Evolutionary conservation across 2,113 vertebrate species (phyloP).

Genomic region (Phyllostomus discolor): DNA sequence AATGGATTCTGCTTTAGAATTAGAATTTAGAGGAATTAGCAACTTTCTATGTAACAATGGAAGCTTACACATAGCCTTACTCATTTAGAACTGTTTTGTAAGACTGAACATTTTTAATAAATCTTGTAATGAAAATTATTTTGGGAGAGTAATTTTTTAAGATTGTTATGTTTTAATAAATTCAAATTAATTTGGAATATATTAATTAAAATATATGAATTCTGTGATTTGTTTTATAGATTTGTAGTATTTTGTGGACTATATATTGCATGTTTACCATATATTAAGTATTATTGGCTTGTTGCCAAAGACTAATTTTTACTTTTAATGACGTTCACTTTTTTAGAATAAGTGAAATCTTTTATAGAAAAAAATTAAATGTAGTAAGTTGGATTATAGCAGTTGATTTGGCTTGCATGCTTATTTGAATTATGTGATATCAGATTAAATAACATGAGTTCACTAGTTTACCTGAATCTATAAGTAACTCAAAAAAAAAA

Average conservation of each 20-base stretch:
- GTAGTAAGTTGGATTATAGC: neutral
- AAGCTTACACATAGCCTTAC: neutral
- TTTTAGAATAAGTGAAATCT: neutral
- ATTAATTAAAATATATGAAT: neutral
- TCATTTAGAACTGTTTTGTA: neutral
- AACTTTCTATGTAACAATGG: neutral
- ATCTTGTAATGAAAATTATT: neutral
- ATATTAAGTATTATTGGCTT: neutral
- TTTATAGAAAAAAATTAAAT: neutral
- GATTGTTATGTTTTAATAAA: neutral
- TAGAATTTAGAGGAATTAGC: neutral
- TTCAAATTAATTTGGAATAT: neutral
- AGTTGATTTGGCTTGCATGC: neutral
- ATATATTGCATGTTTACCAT: neutral
- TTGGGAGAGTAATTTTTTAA: neutral
- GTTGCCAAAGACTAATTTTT: neutral
- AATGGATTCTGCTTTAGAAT: neutral
- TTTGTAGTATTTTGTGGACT: neutral
- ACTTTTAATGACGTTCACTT: neutral
- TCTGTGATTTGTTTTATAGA: neutral
- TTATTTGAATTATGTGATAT: neutral
- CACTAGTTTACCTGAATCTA: neutral
- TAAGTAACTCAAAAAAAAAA: neutral
- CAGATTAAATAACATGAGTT: conserved; percentile 5
- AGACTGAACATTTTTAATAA: neutral